phyloP scores from a whole-genome alignment of 2,113 vertebrate genomes.

The Esox niger region DNA sequence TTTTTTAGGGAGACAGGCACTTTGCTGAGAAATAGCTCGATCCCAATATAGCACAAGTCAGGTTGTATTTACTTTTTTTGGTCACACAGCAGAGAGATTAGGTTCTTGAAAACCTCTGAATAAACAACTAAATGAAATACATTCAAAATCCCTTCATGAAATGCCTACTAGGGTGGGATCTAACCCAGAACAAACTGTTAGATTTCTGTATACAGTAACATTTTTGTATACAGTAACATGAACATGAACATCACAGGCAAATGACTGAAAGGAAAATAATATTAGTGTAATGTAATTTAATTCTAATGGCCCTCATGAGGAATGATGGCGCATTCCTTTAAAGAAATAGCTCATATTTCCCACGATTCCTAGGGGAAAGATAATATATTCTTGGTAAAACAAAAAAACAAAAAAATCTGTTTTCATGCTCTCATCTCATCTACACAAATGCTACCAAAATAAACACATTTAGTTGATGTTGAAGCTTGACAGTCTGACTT shows the following conservation, averaged over 20 bases:
- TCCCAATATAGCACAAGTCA: constrained; percentile 31
- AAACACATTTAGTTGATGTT: too few relatives aligned
- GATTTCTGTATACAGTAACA: background rate
- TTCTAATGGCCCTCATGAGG: background rate
- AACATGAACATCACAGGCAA: background rate
- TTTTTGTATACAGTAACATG: too few relatives aligned
- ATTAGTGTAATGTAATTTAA: background rate
- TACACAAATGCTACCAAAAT: too few relatives aligned
- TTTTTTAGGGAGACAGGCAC: constrained; percentile 34
- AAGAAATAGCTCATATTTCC: background rate
- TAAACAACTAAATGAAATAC: too few relatives aligned
- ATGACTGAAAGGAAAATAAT: background rate
- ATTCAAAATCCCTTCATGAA: too few relatives aligned
- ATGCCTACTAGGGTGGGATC: too few relatives aligned
- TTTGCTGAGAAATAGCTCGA: constrained; percentile 17
- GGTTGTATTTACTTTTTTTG: constrained; percentile 33
- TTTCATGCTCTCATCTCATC: background rate
- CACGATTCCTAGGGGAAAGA: too few relatives aligned
- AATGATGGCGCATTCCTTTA: background rate
- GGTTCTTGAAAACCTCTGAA: background rate
- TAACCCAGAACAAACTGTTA: too few relatives aligned
- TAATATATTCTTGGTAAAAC: too few relatives aligned
- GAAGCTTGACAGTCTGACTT: background rate
- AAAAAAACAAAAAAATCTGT: too few relatives aligned
- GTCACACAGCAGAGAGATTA: background rate